Evolutionary conservation across 2,888 invertebrate species (phyloP).

Genomic region (Coecobrya sp.): DNA sequence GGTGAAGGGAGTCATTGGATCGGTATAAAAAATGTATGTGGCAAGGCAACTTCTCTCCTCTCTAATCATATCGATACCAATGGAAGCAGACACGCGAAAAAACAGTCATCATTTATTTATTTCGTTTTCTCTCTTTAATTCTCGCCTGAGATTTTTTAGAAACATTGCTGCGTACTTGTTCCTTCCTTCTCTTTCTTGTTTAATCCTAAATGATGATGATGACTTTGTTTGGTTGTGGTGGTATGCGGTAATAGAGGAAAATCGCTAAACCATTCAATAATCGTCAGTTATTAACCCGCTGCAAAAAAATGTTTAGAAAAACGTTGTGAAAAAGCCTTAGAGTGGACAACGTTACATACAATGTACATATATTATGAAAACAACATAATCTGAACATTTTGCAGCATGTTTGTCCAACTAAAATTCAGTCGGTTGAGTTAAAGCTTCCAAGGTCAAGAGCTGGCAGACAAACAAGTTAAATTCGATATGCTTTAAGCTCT

Average conservation of each 20-base stretch:
- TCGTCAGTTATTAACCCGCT: constrained; percentile 9
- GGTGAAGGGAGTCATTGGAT: constrained; percentile 43
- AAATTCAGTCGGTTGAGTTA: not conserved
- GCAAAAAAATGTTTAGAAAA: constrained; percentile 21
- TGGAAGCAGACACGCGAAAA: constrained; percentile 84
- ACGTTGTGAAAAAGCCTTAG: too few relatives aligned
- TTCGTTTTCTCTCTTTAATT: constrained; percentile 68
- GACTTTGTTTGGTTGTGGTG: not conserved
- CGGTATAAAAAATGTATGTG: not conserved
- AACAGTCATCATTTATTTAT: constrained; percentile 80
- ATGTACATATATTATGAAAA: too few relatives aligned
- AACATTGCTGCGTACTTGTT: not conserved
- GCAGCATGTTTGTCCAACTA: too few relatives aligned
- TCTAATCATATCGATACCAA: constrained; percentile 51
- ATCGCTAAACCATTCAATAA: constrained; percentile 46
- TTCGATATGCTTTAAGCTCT: too few relatives aligned
- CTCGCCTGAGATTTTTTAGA: constrained; percentile 40
- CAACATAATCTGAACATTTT: too few relatives aligned
- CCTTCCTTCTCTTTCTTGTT: constrained; percentile 16
- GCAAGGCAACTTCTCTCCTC: constrained; percentile 7
- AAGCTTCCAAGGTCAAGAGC: too few relatives aligned
- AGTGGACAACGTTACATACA: too few relatives aligned
- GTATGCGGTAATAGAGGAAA: not conserved
- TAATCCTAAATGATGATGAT: not conserved
- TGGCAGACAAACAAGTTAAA: too few relatives aligned